phyloP scores from a whole-genome alignment of 53 echinoderm and acorn worm species.

The Echinometra lucunter region DNA sequence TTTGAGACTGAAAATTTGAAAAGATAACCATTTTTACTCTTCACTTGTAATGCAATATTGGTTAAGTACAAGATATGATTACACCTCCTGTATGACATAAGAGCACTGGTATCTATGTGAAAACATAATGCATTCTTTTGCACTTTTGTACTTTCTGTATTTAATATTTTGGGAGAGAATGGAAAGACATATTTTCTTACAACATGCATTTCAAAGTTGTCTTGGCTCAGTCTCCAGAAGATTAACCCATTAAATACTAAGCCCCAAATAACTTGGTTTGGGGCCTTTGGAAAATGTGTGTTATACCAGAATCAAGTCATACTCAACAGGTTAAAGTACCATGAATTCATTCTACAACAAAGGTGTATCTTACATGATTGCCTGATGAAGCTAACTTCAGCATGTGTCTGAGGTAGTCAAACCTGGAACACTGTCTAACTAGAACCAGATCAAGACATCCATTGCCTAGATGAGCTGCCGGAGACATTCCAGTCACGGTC shows the following conservation, averaged over 20 bases:
- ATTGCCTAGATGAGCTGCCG: conserved; percentile 92
- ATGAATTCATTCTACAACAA: not conserved
- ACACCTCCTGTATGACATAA: not conserved
- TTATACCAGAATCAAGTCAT: too few relatives aligned
- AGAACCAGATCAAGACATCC: conserved; percentile 95
- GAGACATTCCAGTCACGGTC: conserved; percentile 88
- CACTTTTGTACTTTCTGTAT: not conserved
- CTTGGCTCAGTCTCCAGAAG: not conserved
- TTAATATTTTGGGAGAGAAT: not conserved
- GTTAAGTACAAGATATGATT: not conserved
- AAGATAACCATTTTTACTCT: not conserved
- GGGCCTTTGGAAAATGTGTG: too few relatives aligned
- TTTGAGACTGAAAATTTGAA: not conserved
- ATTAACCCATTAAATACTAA: not conserved
- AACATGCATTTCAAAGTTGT: not conserved
- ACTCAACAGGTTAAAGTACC: too few relatives aligned
- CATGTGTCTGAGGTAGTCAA: conserved; percentile 91
- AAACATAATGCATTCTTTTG: not conserved
- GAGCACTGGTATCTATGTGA: not conserved
- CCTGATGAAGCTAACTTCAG: conserved; percentile 80
- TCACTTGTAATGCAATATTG: not conserved
- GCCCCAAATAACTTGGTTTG: too few relatives aligned
- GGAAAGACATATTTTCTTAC: not conserved
- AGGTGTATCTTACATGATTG: conserved; percentile 82
- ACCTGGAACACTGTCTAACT: conserved; percentile 88